Conservation (phyloP, 2,888 invertebrate genomes). For the Phaedon cochleariae region DNA sequence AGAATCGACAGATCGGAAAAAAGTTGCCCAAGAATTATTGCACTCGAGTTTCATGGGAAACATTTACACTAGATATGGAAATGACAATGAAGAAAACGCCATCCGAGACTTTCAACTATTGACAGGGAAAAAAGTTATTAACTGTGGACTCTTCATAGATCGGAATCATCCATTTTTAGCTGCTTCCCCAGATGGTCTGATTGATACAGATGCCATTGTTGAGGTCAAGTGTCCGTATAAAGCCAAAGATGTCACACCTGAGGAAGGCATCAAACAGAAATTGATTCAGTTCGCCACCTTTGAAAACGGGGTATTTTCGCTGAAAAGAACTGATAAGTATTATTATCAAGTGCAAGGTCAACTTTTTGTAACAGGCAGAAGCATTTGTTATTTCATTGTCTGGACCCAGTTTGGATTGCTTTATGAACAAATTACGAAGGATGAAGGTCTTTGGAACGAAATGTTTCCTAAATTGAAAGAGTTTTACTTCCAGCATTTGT, state of each 20-base stretch:
- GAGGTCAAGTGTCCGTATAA: conserved; percentile 51
- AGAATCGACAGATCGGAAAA: conserved; percentile 40
- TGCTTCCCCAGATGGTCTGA: conserved; percentile 47
- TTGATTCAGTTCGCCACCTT: conserved; percentile 41
- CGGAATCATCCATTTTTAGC: conserved; percentile 44
- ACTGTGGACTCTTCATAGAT: conserved; percentile 45
- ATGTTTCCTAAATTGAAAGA: conserved; percentile 46
- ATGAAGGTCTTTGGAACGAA: conserved; percentile 42
- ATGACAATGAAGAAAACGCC: conserved; percentile 44
- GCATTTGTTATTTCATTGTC: conserved; percentile 46
- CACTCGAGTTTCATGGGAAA: conserved; percentile 45
- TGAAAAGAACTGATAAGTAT: conserved; percentile 44
- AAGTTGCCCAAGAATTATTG: conserved; percentile 40
- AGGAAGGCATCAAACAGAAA: conserved; percentile 40
- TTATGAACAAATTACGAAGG: conserved; percentile 42
- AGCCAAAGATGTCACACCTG: conserved; percentile 37
- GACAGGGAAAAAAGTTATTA: conserved; percentile 33
- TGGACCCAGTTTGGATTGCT: conserved; percentile 46
- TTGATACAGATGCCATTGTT: conserved; percentile 41
- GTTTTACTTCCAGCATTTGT: conserved; percentile 47
- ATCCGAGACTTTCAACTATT: conserved; percentile 40
- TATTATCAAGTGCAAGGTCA: conserved; percentile 51
- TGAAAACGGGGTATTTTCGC: conserved; percentile 32
- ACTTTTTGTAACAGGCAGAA: conserved; percentile 42
- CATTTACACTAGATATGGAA: conserved; percentile 44